Percentiles rank a stretch among this genome's conserved stretches.
Evolutionary conservation across 1,140 invertebrate genomes (phyloP).

Genomic region (Carcinoscorpius rotundicauda): DNA sequence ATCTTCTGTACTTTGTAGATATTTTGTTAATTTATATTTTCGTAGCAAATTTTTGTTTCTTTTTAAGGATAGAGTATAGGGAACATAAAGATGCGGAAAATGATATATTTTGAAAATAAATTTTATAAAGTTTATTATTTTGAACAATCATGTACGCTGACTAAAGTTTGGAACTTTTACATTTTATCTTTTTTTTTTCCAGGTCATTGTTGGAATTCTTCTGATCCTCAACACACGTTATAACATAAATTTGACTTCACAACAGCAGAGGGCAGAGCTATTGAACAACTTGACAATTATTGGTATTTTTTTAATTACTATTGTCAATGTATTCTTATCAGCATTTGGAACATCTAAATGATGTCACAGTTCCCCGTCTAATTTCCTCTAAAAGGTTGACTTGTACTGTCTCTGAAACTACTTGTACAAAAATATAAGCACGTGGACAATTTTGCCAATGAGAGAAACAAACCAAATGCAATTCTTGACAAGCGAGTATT

Average conservation of each 20-base stretch:
- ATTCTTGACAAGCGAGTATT: too few species aligned
- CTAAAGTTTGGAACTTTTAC: not conserved
- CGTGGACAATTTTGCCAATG: too few species aligned
- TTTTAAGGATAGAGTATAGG: not conserved
- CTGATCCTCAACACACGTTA: slow-evolving; percentile 22
- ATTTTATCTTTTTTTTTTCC: slow-evolving; percentile 2
- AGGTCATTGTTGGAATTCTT: slow-evolving; percentile 24
- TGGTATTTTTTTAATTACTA: slow-evolving; percentile 21
- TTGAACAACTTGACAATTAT: slow-evolving; percentile 22
- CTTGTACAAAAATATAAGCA: too few species aligned
- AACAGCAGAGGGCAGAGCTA: slow-evolving; percentile 17
- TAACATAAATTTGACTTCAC: slow-evolving; percentile 21
- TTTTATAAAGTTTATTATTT: not conserved
- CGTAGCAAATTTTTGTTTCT: not conserved
- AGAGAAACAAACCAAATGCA: too few species aligned
- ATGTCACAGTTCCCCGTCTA: too few species aligned
- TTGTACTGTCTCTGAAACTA: too few species aligned
- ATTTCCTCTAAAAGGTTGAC: too few species aligned
- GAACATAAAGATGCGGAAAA: not conserved
- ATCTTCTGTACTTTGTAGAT: too few species aligned
- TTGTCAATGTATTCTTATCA: slow-evolving; percentile 22
- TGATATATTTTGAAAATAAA: not conserved
- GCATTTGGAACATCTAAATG: slow-evolving; percentile 18
- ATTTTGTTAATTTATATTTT: not conserved
- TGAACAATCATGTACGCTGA: not conserved